Base-by-base conservation (phyloP, 2,888 invertebrate genomes). In the Scotopteryx bipunctaria region DNA sequence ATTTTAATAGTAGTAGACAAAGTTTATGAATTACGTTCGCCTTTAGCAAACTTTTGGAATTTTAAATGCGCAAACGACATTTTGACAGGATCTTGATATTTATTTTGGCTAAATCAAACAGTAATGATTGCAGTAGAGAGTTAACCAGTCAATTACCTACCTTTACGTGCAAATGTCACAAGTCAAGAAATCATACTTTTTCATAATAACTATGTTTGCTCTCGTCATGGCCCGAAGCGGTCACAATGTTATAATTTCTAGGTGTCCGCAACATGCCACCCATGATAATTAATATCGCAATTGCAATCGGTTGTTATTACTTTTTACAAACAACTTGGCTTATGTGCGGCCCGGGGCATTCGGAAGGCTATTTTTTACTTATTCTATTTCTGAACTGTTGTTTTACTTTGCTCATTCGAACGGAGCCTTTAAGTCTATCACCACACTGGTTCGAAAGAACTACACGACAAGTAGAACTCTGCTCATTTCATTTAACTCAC, bases 191-290 rank as follows among this genome's bases (percentile, higher is more conserved):
- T 15, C 3, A 33, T 42, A 21, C 3, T 14, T 33, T 42, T 32
- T 8, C 11, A 31, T 8, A 40, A 40, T 8, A 17, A 40, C 45
- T 45, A 15, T 41, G 29, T 51, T 36, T 44, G 73, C 5, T 35
- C 19, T 48, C 59, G 57, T 57, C 55, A 54, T 65, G 57, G 76
- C 79, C 74, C 54, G 59, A 42, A 71, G 80, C 71, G 61, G 69
- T 65, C 66, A 62, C 71, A 76, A 79, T 76, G 78, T 77, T 78
- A 78, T 75, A 74, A 78, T 75, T 73, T 73, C 47, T 70, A 69
- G 73, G 55, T 45, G 52, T 67, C 65, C 66, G 62, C 65, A 71
- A 61, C 42, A 42, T 64, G 71, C 83, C 83, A 83, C 81, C 83
- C 80, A 83, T 80, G 75, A 67, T 66, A 60, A 66, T 63, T 69